These are phyloP conservation scores for Microcebus ravelobensis DNA, from an alignment of 2,113 vertebrate genomes.

Conservation along the genomic window DNA sequence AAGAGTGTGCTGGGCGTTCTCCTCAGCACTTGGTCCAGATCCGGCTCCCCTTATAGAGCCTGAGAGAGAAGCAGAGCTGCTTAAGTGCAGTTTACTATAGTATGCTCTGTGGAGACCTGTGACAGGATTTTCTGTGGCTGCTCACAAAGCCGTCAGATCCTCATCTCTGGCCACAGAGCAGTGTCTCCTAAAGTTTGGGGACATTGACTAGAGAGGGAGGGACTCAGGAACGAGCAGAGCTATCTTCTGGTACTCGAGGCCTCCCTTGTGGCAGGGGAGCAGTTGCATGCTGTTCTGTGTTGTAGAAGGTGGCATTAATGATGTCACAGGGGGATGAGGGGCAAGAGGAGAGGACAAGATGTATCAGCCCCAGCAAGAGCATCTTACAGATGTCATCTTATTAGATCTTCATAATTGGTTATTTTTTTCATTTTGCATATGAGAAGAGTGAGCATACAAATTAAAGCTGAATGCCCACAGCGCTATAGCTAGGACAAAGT, in stretches of 20 bases:
- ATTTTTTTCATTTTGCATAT: not conserved
- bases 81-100: not conserved
- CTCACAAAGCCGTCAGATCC: not conserved
- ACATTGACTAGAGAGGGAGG: not conserved
- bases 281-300: not conserved
- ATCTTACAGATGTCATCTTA: not conserved
- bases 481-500: not conserved
- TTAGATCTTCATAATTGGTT: not conserved
- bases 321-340: too few species aligned
- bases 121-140: not conserved
- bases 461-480: not conserved
- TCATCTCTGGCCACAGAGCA: not conserved
- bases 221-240: not conserved
- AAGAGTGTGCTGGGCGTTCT: not conserved
- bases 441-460: not conserved
- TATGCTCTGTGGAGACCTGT: fast-evolving
- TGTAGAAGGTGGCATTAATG: not conserved
- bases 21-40: not conserved
- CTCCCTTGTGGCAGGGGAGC: not conserved
- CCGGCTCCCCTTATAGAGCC: not conserved
- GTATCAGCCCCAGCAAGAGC: not conserved
- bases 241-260: not conserved
- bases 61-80: not conserved
- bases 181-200: not conserved
- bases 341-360: not conserved